Percentiles rank a stretch among this genome's conserved stretches.
These are phyloP conservation scores for Bucorvus abyssinicus DNA, from an alignment of 2,797 vertebrate genomes.

Conservation along the genomic window DNA sequence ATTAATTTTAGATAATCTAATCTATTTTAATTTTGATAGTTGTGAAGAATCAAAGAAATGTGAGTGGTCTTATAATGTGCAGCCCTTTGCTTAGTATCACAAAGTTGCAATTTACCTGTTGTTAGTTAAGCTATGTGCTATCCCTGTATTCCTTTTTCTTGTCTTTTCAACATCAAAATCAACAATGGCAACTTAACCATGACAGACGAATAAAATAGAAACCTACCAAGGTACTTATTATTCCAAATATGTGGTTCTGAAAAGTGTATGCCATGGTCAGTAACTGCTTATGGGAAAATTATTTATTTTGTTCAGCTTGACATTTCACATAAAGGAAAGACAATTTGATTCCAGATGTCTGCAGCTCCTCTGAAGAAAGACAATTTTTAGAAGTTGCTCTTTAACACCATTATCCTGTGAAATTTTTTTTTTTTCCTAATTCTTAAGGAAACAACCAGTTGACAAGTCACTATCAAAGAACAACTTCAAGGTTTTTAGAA, in stretches of 20 bases:
- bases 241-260: neutral
- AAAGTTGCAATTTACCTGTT: neutral
- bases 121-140: neutral
- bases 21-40: neutral
- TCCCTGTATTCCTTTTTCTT: neutral
- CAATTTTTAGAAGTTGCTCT: neutral
- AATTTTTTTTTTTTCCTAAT: neutral
- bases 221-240: neutral
- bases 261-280: neutral
- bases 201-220: neutral
- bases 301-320: neutral
- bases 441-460: neutral
- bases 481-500: neutral
- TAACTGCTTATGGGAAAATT: neutral
- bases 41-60: neutral
- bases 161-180: neutral
- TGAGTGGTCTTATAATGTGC: neutral
- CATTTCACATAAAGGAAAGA: neutral
- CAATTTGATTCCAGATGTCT: neutral
- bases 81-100: neutral
- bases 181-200: neutral
- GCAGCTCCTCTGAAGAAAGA: neutral
- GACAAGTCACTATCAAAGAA: neutral
- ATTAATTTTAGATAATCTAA: neutral
- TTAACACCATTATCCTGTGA: neutral